These are phyloP conservation scores for Branchipolynoe longqiensis DNA, from an alignment of 2,888 invertebrate genomes.

Conservation along the genomic window DNA sequence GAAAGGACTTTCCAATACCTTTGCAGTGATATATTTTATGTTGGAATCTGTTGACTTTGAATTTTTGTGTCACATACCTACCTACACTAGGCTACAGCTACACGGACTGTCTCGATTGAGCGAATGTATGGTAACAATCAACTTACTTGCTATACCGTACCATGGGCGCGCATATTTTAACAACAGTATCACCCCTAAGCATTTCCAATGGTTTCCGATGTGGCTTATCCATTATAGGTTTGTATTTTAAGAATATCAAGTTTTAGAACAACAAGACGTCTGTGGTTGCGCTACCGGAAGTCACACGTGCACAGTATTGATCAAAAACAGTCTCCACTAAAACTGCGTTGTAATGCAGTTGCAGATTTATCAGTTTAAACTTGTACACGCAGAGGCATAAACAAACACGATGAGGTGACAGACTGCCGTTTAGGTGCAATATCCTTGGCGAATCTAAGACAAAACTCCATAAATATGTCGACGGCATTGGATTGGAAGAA, in stretches of 20 bases:
- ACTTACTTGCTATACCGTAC: constrained; percentile 88
- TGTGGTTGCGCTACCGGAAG: background rate
- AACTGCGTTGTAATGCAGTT: background rate
- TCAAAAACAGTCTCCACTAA: background rate
- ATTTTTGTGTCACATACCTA: too few relatives aligned
- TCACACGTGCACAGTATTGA: background rate
- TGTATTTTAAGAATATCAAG: background rate
- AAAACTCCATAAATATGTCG: constrained; percentile 3
- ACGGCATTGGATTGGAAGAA: constrained; percentile 25
- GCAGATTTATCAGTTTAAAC: background rate
- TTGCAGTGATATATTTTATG: too few relatives aligned
- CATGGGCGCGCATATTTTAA: constrained; percentile 96
- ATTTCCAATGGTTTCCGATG: constrained; percentile 83
- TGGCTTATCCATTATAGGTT: background rate
- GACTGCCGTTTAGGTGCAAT: background rate
- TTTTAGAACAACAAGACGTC: background rate
- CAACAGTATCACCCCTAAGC: constrained; percentile 85
- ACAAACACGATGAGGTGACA: constrained; percentile 14
- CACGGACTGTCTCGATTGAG: too few relatives aligned
- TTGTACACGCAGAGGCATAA: background rate
- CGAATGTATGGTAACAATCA: too few relatives aligned
- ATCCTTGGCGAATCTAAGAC: background rate
- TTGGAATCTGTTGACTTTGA: too few relatives aligned
- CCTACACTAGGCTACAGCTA: too few relatives aligned
- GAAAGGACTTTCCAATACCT: too few relatives aligned